These are phyloP conservation scores for Rhagoletis zephyria DNA, from an alignment of 1,140 invertebrate genomes.

Conservation along the genomic window DNA sequence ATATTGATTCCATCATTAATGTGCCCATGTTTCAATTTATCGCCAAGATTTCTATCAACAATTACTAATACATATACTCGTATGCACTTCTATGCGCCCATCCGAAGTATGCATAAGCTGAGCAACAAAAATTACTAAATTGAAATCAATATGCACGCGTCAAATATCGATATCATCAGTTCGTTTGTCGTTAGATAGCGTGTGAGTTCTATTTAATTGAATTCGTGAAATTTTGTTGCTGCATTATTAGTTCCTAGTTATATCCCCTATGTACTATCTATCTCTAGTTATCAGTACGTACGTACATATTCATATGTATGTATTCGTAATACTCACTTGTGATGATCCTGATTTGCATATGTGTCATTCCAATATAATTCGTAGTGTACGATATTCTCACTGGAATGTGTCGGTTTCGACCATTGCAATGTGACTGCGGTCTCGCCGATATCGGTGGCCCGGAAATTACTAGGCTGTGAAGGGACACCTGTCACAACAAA, in stretches of 20 bases:
- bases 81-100: not conserved
- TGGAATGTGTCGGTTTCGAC: conserved; percentile 90
- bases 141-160: not conserved
- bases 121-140: not conserved
- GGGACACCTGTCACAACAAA: conserved; percentile 82
- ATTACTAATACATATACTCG: conserved; percentile 2
- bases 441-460: conserved; percentile 86
- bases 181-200: not conserved
- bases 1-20: not conserved
- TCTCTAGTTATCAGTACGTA: too few relatives aligned
- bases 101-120: too few relatives aligned
- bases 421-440: conserved; percentile 90
- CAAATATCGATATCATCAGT: not conserved
- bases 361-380: conserved; percentile 98
- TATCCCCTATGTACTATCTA: not conserved
- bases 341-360: conserved; percentile 85
- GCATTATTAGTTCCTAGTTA: not conserved
- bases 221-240: conserved; percentile 5
- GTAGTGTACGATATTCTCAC: conserved; percentile 93
- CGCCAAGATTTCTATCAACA: conserved; percentile 40
- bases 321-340: conserved; percentile 76
- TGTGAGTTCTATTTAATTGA: conserved; percentile 8
- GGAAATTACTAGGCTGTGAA: conserved; percentile 92
- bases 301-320: not conserved
- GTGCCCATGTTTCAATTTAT: conserved; percentile 8